These are phyloP conservation scores for Ormyrus rosae DNA, from an alignment of 2,888 invertebrate genomes.

Conservation along the genomic window DNA sequence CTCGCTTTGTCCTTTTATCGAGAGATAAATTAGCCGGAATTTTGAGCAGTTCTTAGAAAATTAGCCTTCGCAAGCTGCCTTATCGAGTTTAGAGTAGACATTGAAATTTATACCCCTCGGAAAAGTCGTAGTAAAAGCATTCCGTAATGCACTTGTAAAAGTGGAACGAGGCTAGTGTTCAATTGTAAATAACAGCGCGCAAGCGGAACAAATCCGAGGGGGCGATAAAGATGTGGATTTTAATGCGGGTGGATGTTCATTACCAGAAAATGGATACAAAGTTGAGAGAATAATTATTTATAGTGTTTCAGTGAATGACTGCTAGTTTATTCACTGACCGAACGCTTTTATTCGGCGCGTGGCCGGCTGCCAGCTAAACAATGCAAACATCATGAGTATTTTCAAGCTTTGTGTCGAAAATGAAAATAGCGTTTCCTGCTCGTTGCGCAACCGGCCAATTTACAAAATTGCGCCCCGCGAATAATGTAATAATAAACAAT, in stretches of 20 bases:
- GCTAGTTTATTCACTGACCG: background rate
- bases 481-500: no score
- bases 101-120: no score
- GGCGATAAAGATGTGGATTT: background rate
- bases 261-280: slow-evolving; percentile 5
- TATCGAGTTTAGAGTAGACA: no score
- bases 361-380: slow-evolving; percentile 14
- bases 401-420: slow-evolving; percentile 11
- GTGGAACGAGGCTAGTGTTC: background rate
- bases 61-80: no score
- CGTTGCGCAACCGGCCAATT: no score
- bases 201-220: background rate
- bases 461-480: no score
- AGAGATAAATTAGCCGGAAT: no score
- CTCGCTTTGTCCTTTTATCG: no score
- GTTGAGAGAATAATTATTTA: slow-evolving; percentile 29
- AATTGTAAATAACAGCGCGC: background rate
- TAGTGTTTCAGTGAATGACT: background rate
- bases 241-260: slow-evolving; percentile 1
- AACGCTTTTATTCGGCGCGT: background rate
- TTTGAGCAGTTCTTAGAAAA: no score
- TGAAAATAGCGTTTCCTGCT: background rate
- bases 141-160: background rate
- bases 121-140: no score
- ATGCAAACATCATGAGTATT: slow-evolving; percentile 21